Conservation (phyloP, 2,113 vertebrate genomes). For the Connochaetes taurinus region DNA sequence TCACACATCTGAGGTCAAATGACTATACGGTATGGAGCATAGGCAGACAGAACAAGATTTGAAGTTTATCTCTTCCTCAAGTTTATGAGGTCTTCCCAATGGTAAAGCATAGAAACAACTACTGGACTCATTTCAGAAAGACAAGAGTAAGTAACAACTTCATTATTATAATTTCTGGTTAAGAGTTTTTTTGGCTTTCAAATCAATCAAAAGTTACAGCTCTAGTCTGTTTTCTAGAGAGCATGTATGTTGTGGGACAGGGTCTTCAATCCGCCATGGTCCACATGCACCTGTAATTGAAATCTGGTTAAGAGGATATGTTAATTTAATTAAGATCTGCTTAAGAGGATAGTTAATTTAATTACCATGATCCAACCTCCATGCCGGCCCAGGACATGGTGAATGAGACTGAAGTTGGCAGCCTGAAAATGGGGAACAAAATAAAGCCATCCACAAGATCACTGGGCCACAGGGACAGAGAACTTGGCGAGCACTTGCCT, state of each 20-base stretch:
- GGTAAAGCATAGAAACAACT: neutral
- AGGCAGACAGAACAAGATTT: neutral
- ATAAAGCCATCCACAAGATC: neutral
- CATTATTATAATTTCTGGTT: neutral
- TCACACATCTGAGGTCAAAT: neutral
- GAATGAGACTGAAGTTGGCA: neutral
- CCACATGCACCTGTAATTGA: neutral
- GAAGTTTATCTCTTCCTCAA: neutral
- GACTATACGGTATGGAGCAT: neutral
- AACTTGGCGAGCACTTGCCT: neutral
- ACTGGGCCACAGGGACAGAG: neutral
- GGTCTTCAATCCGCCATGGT: neutral
- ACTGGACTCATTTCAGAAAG: neutral
- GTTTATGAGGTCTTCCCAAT: neutral
- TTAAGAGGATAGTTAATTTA: neutral
- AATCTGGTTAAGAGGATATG: neutral
- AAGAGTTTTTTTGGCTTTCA: neutral
- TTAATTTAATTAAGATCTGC: neutral
- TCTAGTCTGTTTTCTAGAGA: neutral
- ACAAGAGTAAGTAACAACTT: neutral
- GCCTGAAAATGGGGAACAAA: neutral
- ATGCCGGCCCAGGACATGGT: no score
- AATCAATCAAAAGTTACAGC: neutral
- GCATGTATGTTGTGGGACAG: rapidly evolving
- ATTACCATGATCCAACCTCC: neutral